A percentile compares a stretch with the other conserved stretches of the same genome.
These are phyloP conservation scores for Cheilosia variabilis DNA, from an alignment of 2,888 invertebrate genomes.

Conservation along the genomic window DNA sequence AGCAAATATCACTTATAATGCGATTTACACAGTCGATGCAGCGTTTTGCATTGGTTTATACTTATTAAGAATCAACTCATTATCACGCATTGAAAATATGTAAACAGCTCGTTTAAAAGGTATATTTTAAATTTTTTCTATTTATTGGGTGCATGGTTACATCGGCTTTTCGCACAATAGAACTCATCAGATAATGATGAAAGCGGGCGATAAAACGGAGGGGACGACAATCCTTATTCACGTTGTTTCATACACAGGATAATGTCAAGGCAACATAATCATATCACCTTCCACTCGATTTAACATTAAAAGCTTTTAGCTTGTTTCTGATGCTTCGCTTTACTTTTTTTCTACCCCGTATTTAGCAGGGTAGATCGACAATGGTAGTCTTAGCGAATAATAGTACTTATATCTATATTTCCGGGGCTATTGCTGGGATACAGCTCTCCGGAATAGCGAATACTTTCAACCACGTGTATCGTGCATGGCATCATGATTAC, in stretches of 20 bases:
- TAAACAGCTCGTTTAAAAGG: no score
- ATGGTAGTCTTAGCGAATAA: slow-evolving; percentile 34
- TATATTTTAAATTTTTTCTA: slow-evolving; percentile 1
- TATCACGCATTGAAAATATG: no score
- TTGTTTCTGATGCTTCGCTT: slow-evolving; percentile 57
- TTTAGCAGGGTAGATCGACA: slow-evolving; percentile 26
- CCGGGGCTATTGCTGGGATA: slow-evolving; percentile 28
- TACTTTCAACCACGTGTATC: neutral
- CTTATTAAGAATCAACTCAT: no score
- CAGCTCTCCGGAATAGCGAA: slow-evolving; percentile 8
- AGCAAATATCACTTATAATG: no score
- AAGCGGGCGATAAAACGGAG: slow-evolving; percentile 40
- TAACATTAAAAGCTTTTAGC: slow-evolving; percentile 78
- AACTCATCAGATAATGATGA: slow-evolving; percentile 63
- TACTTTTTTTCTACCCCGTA: slow-evolving; percentile 9
- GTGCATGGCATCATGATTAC: no score
- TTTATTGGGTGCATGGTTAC: slow-evolving; percentile 42
- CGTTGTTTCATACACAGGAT: slow-evolving; percentile 57
- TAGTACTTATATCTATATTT: slow-evolving; percentile 25
- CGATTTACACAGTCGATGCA: no score
- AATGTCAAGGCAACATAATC: slow-evolving; percentile 80
- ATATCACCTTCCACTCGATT: slow-evolving; percentile 83
- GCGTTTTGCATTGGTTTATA: no score
- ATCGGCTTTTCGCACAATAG: slow-evolving; percentile 58
- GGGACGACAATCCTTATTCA: slow-evolving; percentile 47